A percentile compares a stretch with the other conserved stretches of the same genome.
These are phyloP conservation scores for Dendroctonus ponderosae DNA, from an alignment of 1,140 invertebrate genomes.

Conservation along the genomic window DNA sequence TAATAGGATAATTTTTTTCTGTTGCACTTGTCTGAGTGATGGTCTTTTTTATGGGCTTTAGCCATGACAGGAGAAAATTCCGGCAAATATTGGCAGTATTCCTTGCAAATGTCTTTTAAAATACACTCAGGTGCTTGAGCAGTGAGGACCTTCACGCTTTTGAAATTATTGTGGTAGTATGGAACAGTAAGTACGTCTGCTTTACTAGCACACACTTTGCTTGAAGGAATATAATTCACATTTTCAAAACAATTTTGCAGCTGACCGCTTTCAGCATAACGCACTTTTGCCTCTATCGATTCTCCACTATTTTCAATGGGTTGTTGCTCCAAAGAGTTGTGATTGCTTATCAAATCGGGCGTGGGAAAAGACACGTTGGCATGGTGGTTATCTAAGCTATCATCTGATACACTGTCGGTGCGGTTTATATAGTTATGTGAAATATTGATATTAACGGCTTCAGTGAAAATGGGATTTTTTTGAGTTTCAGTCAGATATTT, in stretches of 20 bases:
- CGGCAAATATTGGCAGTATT: conserved; percentile 10
- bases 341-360: conserved; percentile 48
- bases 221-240: conserved; percentile 13
- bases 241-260: conserved; percentile 9
- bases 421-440: conserved; percentile 51
- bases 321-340: conserved; percentile 46
- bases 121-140: conserved; percentile 10
- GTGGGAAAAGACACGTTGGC: conserved; percentile 42
- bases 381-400: conserved; percentile 45
- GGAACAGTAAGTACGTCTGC: conserved; percentile 19
- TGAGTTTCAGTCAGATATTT: conserved; percentile 46
- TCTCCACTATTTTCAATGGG: conserved; percentile 5
- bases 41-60: neutral
- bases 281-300: conserved; percentile 9
- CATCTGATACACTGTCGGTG: conserved; percentile 52
- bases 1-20: neutral
- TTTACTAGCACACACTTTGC: conserved; percentile 5
- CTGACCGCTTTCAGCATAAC: conserved; percentile 2
- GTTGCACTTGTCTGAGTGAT: neutral
- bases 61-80: conserved; percentile 9
- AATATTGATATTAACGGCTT: conserved; percentile 54
- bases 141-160: conserved; percentile 12
- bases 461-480: conserved; percentile 28
- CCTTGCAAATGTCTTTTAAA: neutral
- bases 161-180: conserved; percentile 2